Conservation (phyloP, 2,888 invertebrate species). For the Trichopoda pennipes region DNA sequence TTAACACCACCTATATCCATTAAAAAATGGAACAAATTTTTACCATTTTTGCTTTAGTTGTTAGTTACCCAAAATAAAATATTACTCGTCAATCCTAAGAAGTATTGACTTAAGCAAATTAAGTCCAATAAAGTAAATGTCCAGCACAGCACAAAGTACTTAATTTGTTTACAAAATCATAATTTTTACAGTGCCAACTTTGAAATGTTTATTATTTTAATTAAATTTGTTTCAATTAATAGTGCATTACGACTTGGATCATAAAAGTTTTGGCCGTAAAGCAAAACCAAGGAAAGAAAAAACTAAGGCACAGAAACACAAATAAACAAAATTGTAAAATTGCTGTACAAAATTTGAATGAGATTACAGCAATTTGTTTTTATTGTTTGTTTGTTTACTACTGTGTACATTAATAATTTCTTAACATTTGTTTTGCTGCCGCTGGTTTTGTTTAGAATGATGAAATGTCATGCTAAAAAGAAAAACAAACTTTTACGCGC, state of each 20-base stretch:
- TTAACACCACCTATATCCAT: no score
- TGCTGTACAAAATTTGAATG: slow-evolving; percentile 1
- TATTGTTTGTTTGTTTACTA: slow-evolving; percentile 36
- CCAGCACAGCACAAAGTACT: no score
- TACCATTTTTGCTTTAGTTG: no score
- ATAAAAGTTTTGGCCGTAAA: slow-evolving; percentile 26
- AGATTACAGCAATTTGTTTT: slow-evolving; percentile 51
- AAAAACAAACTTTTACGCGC: slow-evolving; percentile 13
- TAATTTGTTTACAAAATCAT: not conserved
- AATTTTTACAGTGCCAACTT: not conserved
- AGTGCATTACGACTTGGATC: slow-evolving; percentile 29
- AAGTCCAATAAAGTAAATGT: no score
- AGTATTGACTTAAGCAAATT: no score
- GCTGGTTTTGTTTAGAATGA: slow-evolving; percentile 38
- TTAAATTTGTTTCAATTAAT: slow-evolving; percentile 33
- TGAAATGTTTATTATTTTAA: slow-evolving; percentile 32
- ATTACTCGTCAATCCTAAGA: no score
- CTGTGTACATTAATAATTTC: not conserved
- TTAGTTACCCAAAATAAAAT: no score
- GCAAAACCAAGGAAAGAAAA: not conserved
- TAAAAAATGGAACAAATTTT: no score
- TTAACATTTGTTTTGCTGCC: not conserved
- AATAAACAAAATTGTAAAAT: slow-evolving; percentile 18
- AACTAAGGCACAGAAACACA: slow-evolving; percentile 4
- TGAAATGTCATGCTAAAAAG: slow-evolving; percentile 43